Percentiles rank a stretch among this genome's conserved stretches.
Conservation (phyloP, 1,140 invertebrate genomes). For the Monochamus saltuarius region DNA sequence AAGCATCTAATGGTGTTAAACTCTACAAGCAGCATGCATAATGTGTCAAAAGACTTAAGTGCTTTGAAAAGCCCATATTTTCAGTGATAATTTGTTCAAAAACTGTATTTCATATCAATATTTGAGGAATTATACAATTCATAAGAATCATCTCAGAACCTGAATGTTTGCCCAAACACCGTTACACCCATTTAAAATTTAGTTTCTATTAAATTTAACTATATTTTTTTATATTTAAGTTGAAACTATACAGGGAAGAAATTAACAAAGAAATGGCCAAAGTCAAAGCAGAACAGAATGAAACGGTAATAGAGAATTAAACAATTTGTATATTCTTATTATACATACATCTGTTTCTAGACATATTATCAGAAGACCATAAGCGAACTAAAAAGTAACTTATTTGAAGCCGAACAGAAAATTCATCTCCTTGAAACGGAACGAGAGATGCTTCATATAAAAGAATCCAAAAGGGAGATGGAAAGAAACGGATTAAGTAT, state of each 20-base stretch:
- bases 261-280: constrained; percentile 53
- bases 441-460: constrained; percentile 27
- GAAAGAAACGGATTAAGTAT: constrained; percentile 4
- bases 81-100: no score
- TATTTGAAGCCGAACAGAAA: constrained; percentile 37
- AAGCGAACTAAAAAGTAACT: constrained; percentile 26
- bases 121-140: no score
- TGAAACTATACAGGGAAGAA: constrained; percentile 53
- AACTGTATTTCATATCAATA: no score
- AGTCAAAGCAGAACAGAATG: constrained; percentile 29
- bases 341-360: constrained; percentile 10
- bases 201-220: no score
- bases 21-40: no score
- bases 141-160: no score
- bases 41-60: no score
- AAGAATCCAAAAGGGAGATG: constrained; percentile 14
- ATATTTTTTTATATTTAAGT: constrained; percentile 35
- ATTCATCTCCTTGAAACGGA: constrained; percentile 31
- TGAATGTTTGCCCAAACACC: no score
- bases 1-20: no score
- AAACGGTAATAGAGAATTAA: constrained; percentile 22
- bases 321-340: neutral
- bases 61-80: no score
- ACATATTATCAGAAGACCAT: constrained; percentile 26
- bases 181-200: no score